Evolutionary conservation across 2,113 vertebrate species (phyloP), one percentile per base, ranked within the genome.

Genomic region (Mustela lutreola): DNA sequence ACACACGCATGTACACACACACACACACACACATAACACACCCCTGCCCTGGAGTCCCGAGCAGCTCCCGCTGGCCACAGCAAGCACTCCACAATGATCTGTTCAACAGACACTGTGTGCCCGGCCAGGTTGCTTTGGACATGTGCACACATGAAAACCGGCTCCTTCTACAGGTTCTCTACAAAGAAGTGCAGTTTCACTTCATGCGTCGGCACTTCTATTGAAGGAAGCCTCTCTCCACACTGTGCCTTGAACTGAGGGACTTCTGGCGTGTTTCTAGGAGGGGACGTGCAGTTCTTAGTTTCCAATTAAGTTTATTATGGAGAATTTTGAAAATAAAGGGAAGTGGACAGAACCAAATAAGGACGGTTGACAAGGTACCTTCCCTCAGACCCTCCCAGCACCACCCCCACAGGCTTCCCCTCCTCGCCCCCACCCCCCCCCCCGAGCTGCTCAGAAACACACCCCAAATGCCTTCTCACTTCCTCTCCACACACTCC

Each of bases 11-110:
- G 2, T 5, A 33, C 63, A 65, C 63, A 65, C 28, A 16, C 15
- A 33, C 7, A 1, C 60, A 62, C 60, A 4, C 26, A 63, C 42
- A 42, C 42, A 63, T 14, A 12, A 2, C 28, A 7, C 28, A 16
- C 63, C 53, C 21, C 42, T 3, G 31, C 5, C 58, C 9, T 36
- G 39, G 63, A 31, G 60, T 48, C 45, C 7, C 6, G 11, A 31
- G n/a, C 39, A 31, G 39, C 1, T 1, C 42, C 75, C 21, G 2
- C 9, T 4, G 2, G 19, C 53, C 58, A 33, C 7, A 14, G 24
- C 0, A 4, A n/a, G 36, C 36, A 1, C 28, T 22, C 48, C 33
- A 15, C 3, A 22, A 33, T 1, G 0, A 36, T 4, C 83, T 58
- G 9, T 0, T 36, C n/a, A 31, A 63, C 14, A 45, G 76, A 45